These are phyloP conservation scores for Drosophila nasuta DNA, from an alignment of 1,140 invertebrate genomes.

Conservation along the genomic window DNA sequence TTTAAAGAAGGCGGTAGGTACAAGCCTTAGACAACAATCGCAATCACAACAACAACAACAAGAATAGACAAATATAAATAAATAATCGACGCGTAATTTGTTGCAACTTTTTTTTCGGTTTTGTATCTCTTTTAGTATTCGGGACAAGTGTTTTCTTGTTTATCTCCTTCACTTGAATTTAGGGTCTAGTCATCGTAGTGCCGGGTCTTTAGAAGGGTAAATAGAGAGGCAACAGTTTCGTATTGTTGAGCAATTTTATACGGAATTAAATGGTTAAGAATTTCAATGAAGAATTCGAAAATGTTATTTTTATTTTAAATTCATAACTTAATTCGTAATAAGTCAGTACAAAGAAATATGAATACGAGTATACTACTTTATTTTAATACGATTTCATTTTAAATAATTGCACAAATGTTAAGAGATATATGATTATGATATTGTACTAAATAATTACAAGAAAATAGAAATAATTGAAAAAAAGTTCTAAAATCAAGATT, in stretches of 20 bases:
- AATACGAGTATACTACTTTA: too few species aligned
- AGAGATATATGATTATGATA: too few species aligned
- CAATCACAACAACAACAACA: slow-evolving; percentile 39
- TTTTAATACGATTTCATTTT: too few species aligned
- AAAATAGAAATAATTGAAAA: too few species aligned
- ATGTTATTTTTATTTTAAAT: too few species aligned
- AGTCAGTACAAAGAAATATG: too few species aligned
- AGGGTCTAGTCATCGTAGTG: neutral
- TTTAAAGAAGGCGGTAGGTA: slow-evolving; percentile 53
- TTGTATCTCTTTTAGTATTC: neutral
- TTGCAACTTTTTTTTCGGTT: slow-evolving; percentile 33
- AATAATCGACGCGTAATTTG: slow-evolving; percentile 78
- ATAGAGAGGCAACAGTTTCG: neutral
- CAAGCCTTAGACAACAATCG: slow-evolving; percentile 46
- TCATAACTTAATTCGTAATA: too few species aligned
- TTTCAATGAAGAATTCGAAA: too few species aligned
- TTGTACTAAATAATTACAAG: too few species aligned
- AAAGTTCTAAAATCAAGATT: too few species aligned
- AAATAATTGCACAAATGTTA: too few species aligned
- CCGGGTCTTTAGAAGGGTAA: neutral
- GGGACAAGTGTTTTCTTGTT: slow-evolving; percentile 54
- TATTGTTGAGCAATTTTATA: neutral
- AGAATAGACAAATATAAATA: slow-evolving; percentile 63
- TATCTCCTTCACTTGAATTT: slow-evolving; percentile 12
- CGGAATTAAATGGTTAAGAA: neutral